Base-by-base conservation (phyloP, 1,140 invertebrate genomes). In the Archivesica marissinica region DNA sequence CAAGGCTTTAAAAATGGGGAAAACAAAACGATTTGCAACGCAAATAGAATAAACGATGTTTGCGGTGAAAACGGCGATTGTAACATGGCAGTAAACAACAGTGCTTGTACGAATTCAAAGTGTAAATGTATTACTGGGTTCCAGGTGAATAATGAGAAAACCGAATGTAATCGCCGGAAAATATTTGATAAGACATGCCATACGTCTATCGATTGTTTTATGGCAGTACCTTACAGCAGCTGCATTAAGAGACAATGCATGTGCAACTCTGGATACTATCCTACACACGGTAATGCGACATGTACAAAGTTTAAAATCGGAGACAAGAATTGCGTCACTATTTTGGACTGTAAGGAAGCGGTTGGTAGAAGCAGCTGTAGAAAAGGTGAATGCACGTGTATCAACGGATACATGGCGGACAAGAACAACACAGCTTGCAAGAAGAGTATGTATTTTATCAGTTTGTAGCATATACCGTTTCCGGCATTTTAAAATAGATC, bases 251-350 rank as follows among this genome's bases (percentile, higher is more conserved):
- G 28, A 11, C 72, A 66, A 23, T 90, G 89, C 61, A 25, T 52
- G 6, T 90, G 89, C 72, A 28, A 59, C 7, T 77, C 82, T 9
- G 89, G 89, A 17, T 89, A 83, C 64, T 68, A 85, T 28, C 44
- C 72, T 11, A 41, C 68, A 35, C 47, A 70, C 25, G 78, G 59
- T 35, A 84, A 77, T 20, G 30, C n/a, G 9, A 79, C 77, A 17
- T 89, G 88, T 52, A 78, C 33, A 38, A 80, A 66, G 25, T 86
- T 86, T n/a, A 87, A 80, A 79, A 83, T 89, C 15, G 87, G 85
- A 9, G 88, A 88, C 64, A 50, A 50, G 11, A 78, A 78, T 30
- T 85, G 82, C 39, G 61, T 33, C 4, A 44, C 72, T 9, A 52
- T 68, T 6, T 30, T 75, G 7, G 82, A 85, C 35, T 85, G 82